A percentile compares a stretch with the other conserved stretches of the same genome.
These are phyloP conservation scores for Hystrix cristata DNA, from an alignment of 2,113 vertebrate genomes.

Conservation along the genomic window DNA sequence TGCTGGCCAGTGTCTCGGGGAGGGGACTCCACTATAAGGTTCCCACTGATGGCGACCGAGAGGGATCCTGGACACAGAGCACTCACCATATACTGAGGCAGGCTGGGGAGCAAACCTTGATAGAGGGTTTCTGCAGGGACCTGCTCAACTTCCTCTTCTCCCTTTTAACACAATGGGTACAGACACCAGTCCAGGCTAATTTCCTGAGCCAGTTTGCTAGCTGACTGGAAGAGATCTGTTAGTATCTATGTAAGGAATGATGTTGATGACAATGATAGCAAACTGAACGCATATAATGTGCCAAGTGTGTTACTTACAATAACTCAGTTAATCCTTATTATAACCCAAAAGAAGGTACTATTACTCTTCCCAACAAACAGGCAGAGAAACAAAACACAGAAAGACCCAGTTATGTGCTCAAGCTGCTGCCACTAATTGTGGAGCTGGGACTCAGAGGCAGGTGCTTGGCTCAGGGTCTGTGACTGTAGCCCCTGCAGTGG, in stretches of 20 bases:
- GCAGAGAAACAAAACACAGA: background rate
- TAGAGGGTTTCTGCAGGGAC: conserved; percentile 96
- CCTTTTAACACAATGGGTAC: conserved; percentile 87
- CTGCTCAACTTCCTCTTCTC: conserved; percentile 97
- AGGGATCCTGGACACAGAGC: background rate
- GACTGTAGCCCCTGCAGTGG: background rate
- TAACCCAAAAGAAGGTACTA: background rate
- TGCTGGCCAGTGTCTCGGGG: rapidly evolving
- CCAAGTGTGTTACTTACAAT: background rate
- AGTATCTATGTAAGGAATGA: background rate
- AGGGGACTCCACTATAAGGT: background rate
- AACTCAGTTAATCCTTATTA: background rate
- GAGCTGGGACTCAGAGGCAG: background rate
- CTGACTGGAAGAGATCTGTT: background rate
- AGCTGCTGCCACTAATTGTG: background rate
- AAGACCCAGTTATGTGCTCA: background rate
- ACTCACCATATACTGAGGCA: conserved; percentile 99
- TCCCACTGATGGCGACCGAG: background rate
- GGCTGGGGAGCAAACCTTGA: conserved; percentile 97
- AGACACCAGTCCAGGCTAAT: background rate
- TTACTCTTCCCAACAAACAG: background rate
- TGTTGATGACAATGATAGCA: background rate
- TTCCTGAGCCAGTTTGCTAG: background rate
- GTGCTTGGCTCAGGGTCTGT: background rate
- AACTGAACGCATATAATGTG: background rate